These are phyloP conservation scores for Myotis planiceps DNA, from an alignment of 2,797 vertebrate genomes.

Conservation along the genomic window DNA sequence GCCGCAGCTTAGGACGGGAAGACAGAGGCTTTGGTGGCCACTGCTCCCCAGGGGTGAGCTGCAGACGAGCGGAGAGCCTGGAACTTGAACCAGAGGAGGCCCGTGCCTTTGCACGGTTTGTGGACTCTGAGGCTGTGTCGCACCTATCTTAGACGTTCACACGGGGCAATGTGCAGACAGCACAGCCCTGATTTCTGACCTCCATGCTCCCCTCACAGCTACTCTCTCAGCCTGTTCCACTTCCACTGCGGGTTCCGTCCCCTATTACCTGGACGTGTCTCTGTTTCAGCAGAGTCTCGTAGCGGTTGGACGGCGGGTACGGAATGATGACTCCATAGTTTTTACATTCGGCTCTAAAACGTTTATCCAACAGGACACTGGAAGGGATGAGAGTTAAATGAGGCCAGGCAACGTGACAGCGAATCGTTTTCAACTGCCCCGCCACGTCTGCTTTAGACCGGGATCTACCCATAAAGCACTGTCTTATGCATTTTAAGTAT, in stretches of 20 bases:
- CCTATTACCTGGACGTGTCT: constrained; percentile 93
- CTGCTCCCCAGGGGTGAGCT: background rate
- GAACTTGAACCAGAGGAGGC: background rate
- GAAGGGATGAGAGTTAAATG: constrained; percentile 35
- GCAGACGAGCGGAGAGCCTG: background rate
- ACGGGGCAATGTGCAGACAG: rapidly evolving
- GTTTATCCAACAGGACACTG: constrained; percentile 94
- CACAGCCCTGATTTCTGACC: background rate
- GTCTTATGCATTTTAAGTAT: background rate
- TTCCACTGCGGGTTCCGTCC: rapidly evolving
- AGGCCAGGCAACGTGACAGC: background rate
- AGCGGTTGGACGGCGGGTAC: constrained; percentile 94
- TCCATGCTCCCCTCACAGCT: rapidly evolving
- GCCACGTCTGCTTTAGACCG: background rate
- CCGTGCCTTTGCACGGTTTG: rapidly evolving
- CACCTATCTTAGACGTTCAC: background rate
- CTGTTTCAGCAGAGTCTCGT: constrained; percentile 94
- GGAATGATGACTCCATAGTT: constrained; percentile 95
- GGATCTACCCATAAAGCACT: background rate
- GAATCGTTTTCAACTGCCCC: background rate
- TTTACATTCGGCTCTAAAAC: constrained; percentile 94
- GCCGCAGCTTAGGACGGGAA: background rate
- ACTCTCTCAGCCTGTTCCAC: background rate
- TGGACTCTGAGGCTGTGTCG: background rate
- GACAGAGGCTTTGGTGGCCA: background rate